Evolutionary conservation across 2,888 invertebrate genomes (phyloP).

Genomic region (Caenorhabditis panamensis): DNA sequence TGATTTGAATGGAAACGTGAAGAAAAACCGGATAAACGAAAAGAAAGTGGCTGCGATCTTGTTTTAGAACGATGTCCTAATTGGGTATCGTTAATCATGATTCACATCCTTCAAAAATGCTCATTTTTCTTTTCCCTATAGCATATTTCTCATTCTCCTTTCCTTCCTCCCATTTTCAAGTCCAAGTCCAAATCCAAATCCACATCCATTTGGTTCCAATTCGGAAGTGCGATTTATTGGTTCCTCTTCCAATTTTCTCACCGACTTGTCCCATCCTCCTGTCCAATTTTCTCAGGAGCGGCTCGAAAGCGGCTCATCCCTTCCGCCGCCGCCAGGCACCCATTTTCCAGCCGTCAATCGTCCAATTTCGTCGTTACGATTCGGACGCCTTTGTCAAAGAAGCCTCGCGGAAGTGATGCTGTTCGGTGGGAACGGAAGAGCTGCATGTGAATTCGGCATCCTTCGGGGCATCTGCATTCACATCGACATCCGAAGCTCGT

Average conservation of each 20-base stretch:
- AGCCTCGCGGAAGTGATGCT: too few species aligned
- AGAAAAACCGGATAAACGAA: not conserved
- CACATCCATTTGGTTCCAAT: not conserved
- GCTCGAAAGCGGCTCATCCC: constrained; percentile 45
- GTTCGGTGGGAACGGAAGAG: not conserved
- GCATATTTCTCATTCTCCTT: not conserved
- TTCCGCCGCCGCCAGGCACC: constrained; percentile 2
- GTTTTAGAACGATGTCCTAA: too few species aligned
- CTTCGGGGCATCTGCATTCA: constrained; percentile 25
- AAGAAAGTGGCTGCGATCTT: too few species aligned
- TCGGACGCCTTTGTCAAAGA: too few species aligned
- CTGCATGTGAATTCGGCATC: constrained; percentile 2
- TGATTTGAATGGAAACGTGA: not conserved
- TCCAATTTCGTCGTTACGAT: constrained; percentile 56
- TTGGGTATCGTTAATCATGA: too few species aligned
- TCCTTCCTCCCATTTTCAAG: constrained; percentile 19
- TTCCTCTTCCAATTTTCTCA: not conserved
- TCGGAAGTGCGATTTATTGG: constrained; percentile 19
- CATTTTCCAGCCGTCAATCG: constrained; percentile 54
- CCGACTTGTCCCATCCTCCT: constrained; percentile 5
- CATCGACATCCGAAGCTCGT: constrained; percentile 37
- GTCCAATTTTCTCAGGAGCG: constrained; percentile 42
- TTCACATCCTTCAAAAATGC: not conserved
- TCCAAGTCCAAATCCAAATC: not conserved
- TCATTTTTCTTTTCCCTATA: constrained; percentile 1